Conservation (phyloP, 2,888 invertebrate genomes). For the Netelia virgata region DNA sequence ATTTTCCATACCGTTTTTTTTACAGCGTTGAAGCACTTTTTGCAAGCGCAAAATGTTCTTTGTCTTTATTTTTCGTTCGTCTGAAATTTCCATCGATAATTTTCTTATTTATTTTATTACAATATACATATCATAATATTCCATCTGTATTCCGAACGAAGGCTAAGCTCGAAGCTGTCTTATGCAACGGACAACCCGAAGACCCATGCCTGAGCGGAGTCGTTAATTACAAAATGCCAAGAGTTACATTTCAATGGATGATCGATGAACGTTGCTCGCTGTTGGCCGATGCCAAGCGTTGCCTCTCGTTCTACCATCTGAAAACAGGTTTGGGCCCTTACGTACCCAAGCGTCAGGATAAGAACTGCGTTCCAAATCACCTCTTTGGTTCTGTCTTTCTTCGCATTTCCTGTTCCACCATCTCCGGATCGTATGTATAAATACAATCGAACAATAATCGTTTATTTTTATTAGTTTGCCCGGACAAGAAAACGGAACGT, state of each 20-base stretch:
- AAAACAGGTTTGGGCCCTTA: constrained; percentile 77
- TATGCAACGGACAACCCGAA: constrained; percentile 48
- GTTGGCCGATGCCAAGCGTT: constrained; percentile 62
- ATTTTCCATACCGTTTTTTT: too few relatives aligned
- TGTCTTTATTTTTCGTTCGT: not conserved
- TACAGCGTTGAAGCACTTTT: too few relatives aligned
- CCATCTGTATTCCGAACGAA: constrained; percentile 26
- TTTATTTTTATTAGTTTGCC: constrained; percentile 59
- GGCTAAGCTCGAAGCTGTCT: constrained; percentile 28
- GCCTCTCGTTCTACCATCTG: constrained; percentile 72
- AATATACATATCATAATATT: constrained; percentile 27
- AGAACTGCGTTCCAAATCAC: constrained; percentile 55
- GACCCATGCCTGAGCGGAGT: constrained; percentile 73
- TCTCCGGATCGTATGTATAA: constrained; percentile 13
- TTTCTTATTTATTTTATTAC: not conserved
- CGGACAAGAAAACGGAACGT: not conserved
- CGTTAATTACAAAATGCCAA: constrained; percentile 83
- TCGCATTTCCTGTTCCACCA: constrained; percentile 47
- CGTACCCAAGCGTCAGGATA: constrained; percentile 34
- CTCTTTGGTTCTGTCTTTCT: constrained; percentile 45
- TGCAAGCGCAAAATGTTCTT: too few relatives aligned
- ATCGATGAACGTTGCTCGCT: constrained; percentile 79
- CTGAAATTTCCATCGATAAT: constrained; percentile 9
- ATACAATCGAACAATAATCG: constrained; percentile 44
- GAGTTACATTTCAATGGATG: constrained; percentile 83